A percentile compares a stretch with the other conserved stretches of the same genome.
These are phyloP conservation scores for Selenia dentaria DNA, from an alignment of 2,888 invertebrate genomes.

Conservation along the genomic window DNA sequence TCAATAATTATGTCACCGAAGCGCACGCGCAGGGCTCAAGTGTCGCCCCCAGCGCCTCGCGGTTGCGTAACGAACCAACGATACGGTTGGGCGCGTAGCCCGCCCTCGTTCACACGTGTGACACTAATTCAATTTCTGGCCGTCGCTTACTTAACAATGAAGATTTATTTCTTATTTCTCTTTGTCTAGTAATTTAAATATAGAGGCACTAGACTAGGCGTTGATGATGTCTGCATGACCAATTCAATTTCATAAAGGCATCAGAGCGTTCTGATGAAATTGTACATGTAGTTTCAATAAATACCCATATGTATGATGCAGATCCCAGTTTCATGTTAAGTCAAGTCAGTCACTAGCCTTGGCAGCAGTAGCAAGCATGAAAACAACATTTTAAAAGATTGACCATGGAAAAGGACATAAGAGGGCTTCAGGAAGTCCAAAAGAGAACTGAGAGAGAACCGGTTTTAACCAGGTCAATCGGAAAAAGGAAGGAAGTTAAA, in stretches of 20 bases:
- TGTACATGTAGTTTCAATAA: too few relatives aligned
- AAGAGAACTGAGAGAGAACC: constrained; percentile 6
- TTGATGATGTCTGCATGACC: too few relatives aligned
- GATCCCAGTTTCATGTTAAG: too few relatives aligned
- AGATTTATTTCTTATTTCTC: too few relatives aligned
- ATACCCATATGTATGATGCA: too few relatives aligned
- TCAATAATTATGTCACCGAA: constrained; percentile 57
- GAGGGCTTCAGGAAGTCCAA: constrained; percentile 7
- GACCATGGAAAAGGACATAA: constrained; percentile 9
- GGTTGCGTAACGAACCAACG: constrained; percentile 13
- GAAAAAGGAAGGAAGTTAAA: constrained; percentile 15
- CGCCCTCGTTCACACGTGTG: constrained; percentile 47
- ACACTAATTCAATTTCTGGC: constrained; percentile 35
- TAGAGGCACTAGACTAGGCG: too few relatives aligned
- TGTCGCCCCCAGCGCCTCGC: constrained; percentile 47
- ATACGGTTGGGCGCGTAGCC: constrained; percentile 41
- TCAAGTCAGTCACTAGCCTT: too few relatives aligned
- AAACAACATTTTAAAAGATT: background rate
- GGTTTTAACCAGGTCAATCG: constrained; percentile 12
- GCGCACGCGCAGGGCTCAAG: constrained; percentile 44
- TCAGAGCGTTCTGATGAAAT: too few relatives aligned
- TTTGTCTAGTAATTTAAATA: too few relatives aligned
- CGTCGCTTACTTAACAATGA: background rate
- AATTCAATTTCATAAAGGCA: too few relatives aligned
- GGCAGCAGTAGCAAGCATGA: background rate